Evolutionary conservation across 2,888 invertebrate species (phyloP), one percentile per base, ranked within the genome.

Genomic region (Latrodectus elegans): DNA sequence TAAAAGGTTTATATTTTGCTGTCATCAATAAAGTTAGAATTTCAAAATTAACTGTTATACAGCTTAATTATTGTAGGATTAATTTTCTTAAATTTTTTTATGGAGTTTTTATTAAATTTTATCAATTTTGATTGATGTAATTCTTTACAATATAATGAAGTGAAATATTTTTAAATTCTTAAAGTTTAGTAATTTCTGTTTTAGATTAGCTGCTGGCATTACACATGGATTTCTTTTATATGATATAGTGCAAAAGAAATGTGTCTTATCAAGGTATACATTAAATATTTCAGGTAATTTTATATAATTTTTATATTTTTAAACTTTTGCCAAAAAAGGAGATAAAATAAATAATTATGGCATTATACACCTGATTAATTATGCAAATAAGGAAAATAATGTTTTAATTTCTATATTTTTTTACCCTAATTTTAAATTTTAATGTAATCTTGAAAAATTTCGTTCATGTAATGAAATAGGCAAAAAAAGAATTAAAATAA

Each of bases 211-310:
- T 52, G 96, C 96, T 67, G 99, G 99, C 81, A 99, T 99, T 12
- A 98, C 98, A 26, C 98, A 99, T 93, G 99, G 99, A 0, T 94
- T 99, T 89, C 96, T 96, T 70, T 94, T 98, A 51, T 95, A 96
- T 91, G 98, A 99, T 93, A 97, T 96, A 91, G 93, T 95, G 67
- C 94, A 95, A 90, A 94, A 95, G 91, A 94, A 95, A 91, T 94
- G 96, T 17, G 95, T 98, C 64, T 94, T 95, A 90, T 95, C 96
- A 90, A 96, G 96, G 92, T 98, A 98, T 92, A 99, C 98, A 26
- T 94, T 99, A 89, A 97, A 97, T 94, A 97, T 97, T 17, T 96
- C 96, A 92, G 97, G 95, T 95, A 80, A 70, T 22, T 52, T 55
- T 22, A 53, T 14, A 9, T 38, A n/a, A n/a, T 17, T 53, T n/a